Base-by-base conservation (phyloP, 2,113 vertebrate species). In the Marmota monax region DNA sequence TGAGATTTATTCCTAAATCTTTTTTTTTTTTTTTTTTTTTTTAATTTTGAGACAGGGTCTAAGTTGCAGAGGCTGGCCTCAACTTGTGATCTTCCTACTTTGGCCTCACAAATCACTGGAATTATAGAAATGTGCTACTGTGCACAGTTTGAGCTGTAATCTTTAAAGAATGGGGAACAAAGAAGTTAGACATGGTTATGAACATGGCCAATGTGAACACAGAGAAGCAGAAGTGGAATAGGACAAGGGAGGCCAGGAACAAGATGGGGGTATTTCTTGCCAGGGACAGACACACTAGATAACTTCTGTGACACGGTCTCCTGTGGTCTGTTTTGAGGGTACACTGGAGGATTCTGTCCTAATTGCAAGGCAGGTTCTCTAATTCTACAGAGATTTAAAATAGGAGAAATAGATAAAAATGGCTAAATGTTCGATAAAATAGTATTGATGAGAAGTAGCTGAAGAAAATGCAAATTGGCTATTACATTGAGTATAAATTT, bases 271-370 rank as follows among this genome's bases (percentile, higher is more conserved):
- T 6, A 29, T 34, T 27, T 5, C 42, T 5, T 0, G 9, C 5
- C 23, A 1, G n/a, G 67, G 9, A 22, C 7, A 58, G 34, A 17
- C 42, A 20, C 9, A 1, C 0, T 1, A 69, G 4, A 25, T 29
- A 61, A 22, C 84, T 27, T 70, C 69, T 61, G 34, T 1, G 0
- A 9, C 17, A 12, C 11, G 18, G 42, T 32, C 39, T 45, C 22
- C 77, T 27, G 12, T 0, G 1, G 3, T 63, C 42, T 84, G 69
- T n/a, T 70, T 5, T 18, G 65, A 32, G n/a, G 13, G 4, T 20
- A 56, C 22, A 13, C 12, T 32, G 65, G 29, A n/a, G 9, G n/a
- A 42, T 29, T 48, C 8, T 18, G 32, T 22, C 25, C 37, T 25
- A 61, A 61, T 85, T 73, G 63, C 23, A 45, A 39, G 37, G 13